Percentiles rank a stretch among this genome's conserved stretches.
Evolutionary conservation across 2,888 invertebrate genomes (phyloP).

Genomic region (Stomorhina lunata): DNA sequence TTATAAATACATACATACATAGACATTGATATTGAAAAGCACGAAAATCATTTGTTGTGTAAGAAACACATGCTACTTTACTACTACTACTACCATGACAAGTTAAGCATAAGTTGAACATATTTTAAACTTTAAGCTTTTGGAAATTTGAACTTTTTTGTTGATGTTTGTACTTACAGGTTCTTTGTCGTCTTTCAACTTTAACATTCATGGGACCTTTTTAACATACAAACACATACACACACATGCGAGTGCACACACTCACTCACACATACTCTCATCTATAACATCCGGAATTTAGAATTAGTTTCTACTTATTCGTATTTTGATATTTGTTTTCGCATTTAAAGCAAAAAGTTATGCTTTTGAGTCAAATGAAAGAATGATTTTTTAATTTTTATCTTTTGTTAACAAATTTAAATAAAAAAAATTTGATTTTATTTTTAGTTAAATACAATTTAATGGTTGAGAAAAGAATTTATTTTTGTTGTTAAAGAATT

Average conservation of each 20-base stretch:
- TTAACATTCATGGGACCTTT: conserved; percentile 8
- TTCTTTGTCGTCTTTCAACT: not conserved
- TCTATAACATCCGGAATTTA: not conserved
- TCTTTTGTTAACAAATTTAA: too few relatives aligned
- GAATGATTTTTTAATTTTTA: too few relatives aligned
- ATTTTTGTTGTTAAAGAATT: too few relatives aligned
- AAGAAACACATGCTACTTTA: conserved; percentile 20
- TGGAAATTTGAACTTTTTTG: not conserved
- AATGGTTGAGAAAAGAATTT: too few relatives aligned
- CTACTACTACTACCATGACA: too few relatives aligned
- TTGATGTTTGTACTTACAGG: not conserved
- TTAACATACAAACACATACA: conserved; percentile 1
- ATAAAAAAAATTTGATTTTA: too few relatives aligned
- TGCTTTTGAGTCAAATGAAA: too few relatives aligned
- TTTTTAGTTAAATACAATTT: too few relatives aligned
- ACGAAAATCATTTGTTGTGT: not conserved
- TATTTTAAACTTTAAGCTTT: not conserved
- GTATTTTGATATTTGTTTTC: too few relatives aligned
- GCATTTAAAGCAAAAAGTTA: too few relatives aligned
- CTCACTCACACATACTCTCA: not conserved
- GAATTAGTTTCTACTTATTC: too few relatives aligned
- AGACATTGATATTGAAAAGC: not conserved
- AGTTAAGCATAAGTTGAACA: not conserved
- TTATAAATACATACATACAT: too few relatives aligned
- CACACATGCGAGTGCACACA: not conserved